These are phyloP conservation scores for Cirrhinus mrigala DNA, from an alignment of 2,797 vertebrate genomes.

Conservation along the genomic window DNA sequence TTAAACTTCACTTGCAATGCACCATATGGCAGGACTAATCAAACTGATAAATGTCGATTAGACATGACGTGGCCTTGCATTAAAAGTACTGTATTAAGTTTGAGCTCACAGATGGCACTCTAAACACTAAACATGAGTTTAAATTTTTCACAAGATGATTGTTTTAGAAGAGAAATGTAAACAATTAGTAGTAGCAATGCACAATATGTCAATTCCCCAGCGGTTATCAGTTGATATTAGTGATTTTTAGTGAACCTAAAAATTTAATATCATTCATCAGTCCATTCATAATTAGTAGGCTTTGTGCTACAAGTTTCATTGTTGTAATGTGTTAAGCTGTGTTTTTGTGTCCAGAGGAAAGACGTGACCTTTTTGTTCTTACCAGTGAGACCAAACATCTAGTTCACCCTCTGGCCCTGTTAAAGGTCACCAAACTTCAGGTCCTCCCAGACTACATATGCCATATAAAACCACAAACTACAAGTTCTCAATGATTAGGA, in stretches of 20 bases:
- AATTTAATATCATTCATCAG: neutral
- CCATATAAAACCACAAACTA: slow-evolving; percentile 2
- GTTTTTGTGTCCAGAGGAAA: slow-evolving; percentile 14
- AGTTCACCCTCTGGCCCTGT: slow-evolving; percentile 22
- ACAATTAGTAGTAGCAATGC: neutral
- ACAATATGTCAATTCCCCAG: neutral
- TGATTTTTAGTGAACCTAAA: neutral
- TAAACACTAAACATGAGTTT: neutral
- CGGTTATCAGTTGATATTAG: neutral
- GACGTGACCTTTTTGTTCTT: slow-evolving; percentile 38
- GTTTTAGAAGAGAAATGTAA: neutral
- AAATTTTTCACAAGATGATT: neutral
- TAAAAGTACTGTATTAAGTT: slow-evolving; percentile 3
- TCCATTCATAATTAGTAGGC: neutral
- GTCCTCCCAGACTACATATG: neutral
- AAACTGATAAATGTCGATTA: slow-evolving; percentile 12
- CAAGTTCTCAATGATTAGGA: slow-evolving; percentile 2
- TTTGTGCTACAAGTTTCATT: neutral
- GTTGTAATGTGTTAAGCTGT: neutral
- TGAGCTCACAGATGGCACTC: neutral
- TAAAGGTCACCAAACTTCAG: slow-evolving; percentile 37
- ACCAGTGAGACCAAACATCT: slow-evolving; percentile 25
- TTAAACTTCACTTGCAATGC: slow-evolving; percentile 14
- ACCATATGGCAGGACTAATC: slow-evolving; percentile 34
- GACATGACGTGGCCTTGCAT: neutral